Evolutionary conservation across 2,888 invertebrate species (phyloP), one percentile per base, ranked within the genome.

Genomic region (Sarcophaga caerulescens): DNA sequence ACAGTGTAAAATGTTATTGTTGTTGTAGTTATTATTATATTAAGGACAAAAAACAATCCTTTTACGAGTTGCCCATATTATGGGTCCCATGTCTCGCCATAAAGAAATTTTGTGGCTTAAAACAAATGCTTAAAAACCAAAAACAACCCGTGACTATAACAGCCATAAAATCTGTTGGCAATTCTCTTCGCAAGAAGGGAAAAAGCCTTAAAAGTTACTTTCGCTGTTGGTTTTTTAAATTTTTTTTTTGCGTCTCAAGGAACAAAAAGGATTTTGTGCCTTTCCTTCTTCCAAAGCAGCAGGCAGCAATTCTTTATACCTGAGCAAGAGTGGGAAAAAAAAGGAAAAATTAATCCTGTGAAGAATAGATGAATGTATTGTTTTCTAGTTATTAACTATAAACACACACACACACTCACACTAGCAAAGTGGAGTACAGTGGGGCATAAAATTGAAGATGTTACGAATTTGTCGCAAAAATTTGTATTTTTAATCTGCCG

Each of bases 81-180:
- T 75, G 78, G 75, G 78, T 84, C 81, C 86, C 86, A 69, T 71
- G 84, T 84, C 78, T 81, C 21, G 74, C 65, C 70, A 79, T 84
- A 84, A 84, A 74, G 76, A 59, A 74, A 73, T 52, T 84, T 84
- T 84, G 70, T 57, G 81, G 81, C 47, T 78, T 68, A n/a, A n/a
- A n/a, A n/a, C n/a, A n/a, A n/a, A n/a, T n/a, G 81, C 47, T 78
- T 68, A 70, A 70, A 44, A 63, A 70, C 23, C 45, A 63, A 45
- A 23, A 59, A 19, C n/a, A 19, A 23, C 47, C 47, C 4, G n/a
- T n/a, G 68, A 44, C 68, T 35, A 35, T 35, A 73, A 44, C 21
- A 47, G 44, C 68, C 6, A 65, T 19, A 35, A 47, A 47, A 70
- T 63, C 52, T 66, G 47, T n/a, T 57, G 63, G 17, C 25, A 19